Evolutionary conservation across 37 sponge, comb jelly and placozoan genomes (phyloP).

Genomic region (Cliona cf. orientalis): DNA sequence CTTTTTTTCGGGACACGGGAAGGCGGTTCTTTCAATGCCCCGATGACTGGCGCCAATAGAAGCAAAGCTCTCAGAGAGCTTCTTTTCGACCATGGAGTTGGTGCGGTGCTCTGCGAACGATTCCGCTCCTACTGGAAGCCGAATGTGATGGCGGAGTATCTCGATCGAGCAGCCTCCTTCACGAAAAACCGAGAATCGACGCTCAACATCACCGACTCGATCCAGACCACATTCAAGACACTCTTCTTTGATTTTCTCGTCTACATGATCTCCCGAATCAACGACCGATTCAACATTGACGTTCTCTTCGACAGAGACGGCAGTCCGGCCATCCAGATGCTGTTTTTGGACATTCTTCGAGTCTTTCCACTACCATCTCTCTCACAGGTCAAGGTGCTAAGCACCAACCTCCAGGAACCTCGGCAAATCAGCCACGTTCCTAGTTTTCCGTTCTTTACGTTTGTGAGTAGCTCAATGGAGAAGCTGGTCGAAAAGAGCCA

Average conservation of each 20-base stretch:
- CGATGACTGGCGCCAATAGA: conserved; percentile 52
- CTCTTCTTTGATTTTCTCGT: conserved; percentile 76
- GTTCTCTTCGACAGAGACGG: conserved; percentile 27
- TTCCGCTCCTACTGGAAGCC: conserved; percentile 81
- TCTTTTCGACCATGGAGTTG: conserved; percentile 57
- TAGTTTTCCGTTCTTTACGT: conserved; percentile 57
- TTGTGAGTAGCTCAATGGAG: conserved; percentile 46
- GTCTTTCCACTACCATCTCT: conserved; percentile 59
- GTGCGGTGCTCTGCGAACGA: conserved; percentile 55
- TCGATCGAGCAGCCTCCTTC: conserved; percentile 67
- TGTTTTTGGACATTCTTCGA: conserved; percentile 66
- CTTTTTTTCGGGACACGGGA: conserved; percentile 37
- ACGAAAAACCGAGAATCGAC: conserved; percentile 68
- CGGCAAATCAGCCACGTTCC: conserved; percentile 32
- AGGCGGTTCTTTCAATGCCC: conserved; percentile 35
- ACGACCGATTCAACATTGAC: conserved; percentile 71
- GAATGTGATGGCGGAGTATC: conserved; percentile 65
- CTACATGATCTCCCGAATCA: conserved; percentile 75
- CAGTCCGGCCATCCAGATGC: conserved; percentile 22
- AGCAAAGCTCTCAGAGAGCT: conserved; percentile 32
- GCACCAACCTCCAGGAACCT: conserved; percentile 13
- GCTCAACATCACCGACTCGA: conserved; percentile 73
- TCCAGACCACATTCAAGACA: conserved; percentile 69
- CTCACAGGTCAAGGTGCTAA: conserved; percentile 38
- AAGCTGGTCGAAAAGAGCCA: conserved; percentile 32